These are phyloP conservation scores for Acleris laterana DNA, from an alignment of 2,888 invertebrate species.

Conservation along the genomic window DNA sequence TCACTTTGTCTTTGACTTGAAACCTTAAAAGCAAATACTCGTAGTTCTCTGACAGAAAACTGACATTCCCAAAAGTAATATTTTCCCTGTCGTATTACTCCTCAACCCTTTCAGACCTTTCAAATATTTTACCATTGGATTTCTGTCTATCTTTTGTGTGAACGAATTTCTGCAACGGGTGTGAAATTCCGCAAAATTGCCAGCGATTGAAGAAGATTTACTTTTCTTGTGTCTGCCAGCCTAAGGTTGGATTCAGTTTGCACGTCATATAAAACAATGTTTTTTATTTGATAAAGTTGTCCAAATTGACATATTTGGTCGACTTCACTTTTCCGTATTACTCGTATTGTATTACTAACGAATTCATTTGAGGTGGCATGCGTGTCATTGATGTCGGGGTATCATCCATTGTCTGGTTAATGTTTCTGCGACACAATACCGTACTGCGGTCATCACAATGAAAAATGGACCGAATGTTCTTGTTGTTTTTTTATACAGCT, in stretches of 20 bases:
- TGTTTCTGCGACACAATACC: background rate
- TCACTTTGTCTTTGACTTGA: slow-evolving; percentile 7
- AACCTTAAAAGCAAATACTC: background rate
- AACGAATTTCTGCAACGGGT: slow-evolving; percentile 10
- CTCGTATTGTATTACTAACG: no score
- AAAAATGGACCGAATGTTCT: no score
- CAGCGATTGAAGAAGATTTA: background rate
- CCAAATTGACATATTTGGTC: background rate
- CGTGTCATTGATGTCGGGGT: no score
- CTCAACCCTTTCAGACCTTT: slow-evolving; percentile 9
- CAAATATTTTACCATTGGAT: slow-evolving; percentile 12
- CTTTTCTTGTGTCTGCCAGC: background rate
- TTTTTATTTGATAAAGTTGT: background rate
- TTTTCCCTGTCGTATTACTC: slow-evolving; percentile 25
- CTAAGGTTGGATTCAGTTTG: background rate
- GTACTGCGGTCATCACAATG: background rate
- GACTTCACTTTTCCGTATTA: no score
- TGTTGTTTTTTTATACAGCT: no score
- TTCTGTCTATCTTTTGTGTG: slow-evolving; percentile 13
- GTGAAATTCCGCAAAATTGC: slow-evolving; percentile 11
- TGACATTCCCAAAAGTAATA: background rate
- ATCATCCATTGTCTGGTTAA: background rate
- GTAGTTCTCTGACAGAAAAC: slow-evolving; percentile 4
- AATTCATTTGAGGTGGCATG: no score
- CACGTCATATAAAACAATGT: background rate